Percentiles rank a stretch among this genome's conserved stretches.
These are phyloP conservation scores for Malaclemys terrapin DNA, from an alignment of 2,113 vertebrate genomes.

Conservation along the genomic window DNA sequence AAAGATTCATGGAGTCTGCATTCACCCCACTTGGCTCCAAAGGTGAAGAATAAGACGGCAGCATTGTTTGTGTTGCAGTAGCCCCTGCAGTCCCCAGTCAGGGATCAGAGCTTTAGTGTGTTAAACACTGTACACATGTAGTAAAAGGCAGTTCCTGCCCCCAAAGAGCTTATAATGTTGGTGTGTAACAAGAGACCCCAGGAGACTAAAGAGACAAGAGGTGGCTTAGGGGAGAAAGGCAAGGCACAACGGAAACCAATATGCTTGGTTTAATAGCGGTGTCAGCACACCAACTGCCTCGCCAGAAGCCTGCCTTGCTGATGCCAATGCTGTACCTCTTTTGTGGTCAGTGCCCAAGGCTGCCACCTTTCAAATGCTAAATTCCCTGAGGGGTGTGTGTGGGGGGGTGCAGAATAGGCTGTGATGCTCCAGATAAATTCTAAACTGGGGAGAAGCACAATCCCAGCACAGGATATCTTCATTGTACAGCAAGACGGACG, in stretches of 20 bases:
- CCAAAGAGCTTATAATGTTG: neutral
- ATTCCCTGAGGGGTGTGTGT: fast-evolving
- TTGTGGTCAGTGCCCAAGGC: neutral
- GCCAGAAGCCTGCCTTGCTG: neutral
- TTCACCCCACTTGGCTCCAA: fast-evolving
- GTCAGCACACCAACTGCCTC: fast-evolving
- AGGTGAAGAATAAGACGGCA: fast-evolving
- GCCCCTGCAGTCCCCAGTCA: neutral
- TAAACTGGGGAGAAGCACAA: neutral
- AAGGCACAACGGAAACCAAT: fast-evolving
- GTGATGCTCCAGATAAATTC: neutral
- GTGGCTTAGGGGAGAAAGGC: neutral
- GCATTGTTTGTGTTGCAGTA: neutral
- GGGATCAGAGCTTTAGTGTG: neutral
- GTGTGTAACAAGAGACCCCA: neutral
- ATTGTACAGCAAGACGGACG: fast-evolving
- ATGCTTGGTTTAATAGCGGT: fast-evolving
- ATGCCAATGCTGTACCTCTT: neutral
- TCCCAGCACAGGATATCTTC: fast-evolving
- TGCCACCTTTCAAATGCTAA: neutral
- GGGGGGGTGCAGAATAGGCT: neutral
- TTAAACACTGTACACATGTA: neutral
- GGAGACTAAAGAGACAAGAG: fast-evolving
- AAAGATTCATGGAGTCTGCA: fast-evolving
- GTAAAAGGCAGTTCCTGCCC: neutral